Evolutionary conservation across 2,797 vertebrate genomes (phyloP), one percentile per base, ranked within the genome.

Genomic region (Peromyscus nudipes): DNA sequence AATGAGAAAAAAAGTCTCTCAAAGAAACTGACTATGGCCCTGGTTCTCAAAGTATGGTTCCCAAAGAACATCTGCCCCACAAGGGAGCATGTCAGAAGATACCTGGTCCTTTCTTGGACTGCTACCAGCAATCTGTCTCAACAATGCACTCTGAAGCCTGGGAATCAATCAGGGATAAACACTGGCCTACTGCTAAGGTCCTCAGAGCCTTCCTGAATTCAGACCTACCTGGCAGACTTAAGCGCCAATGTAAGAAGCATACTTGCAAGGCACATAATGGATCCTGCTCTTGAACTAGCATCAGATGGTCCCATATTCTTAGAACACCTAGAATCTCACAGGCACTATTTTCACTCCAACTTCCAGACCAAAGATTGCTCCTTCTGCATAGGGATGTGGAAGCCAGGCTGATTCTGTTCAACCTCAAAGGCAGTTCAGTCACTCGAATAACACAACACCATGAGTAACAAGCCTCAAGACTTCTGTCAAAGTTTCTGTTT

Each of bases 401-500:
- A 75, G 52, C 37, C 67, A 65, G 90, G 85, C 81, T 65, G 95
- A 95, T 69, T 91, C 37, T 55, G 71, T 43, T 87, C 82, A 89
- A 76, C 80, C 43, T 84, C 13, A 14, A 92, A 92, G 69, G 40
- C 25, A 89, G 29, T 49, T 97, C 94, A 95, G 93, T 90, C 90
- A 90, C 21, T 62, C 10, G 31, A 89, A 91, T 71, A 67, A 92
- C 25, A 82, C 10, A 82, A 89, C 21, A 95, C 8, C 76, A 55
- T 19, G 37, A 89, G 79, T 76, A 62, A 89, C 65, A 80, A 6
- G 55, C 34, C 62, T 52, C 94, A 94, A 89, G 77, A 95, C 60
- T 89, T 96, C 71, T 82, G 92, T 97, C 94, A 92, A 92, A 95
- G 27, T 40, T 67, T 82, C 7, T 34, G 34, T 57, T 85, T 84